Conservation (phyloP, 2,888 invertebrate genomes). For the Platycheirus albimanus region DNA sequence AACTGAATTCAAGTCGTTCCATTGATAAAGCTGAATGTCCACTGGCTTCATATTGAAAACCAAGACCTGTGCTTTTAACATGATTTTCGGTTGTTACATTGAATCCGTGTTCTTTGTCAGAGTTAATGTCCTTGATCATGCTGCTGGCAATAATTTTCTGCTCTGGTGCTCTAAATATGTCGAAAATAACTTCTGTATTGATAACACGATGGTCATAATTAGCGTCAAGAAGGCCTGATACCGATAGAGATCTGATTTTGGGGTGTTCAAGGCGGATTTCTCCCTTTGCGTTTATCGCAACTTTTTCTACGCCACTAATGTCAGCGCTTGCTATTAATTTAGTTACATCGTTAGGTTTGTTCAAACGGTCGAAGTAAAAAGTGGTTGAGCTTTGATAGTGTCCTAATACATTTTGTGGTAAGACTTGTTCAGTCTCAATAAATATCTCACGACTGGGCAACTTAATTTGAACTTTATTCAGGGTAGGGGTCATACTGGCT, state of each 20-base stretch:
- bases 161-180: conserved; percentile 85
- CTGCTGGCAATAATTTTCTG: conserved; percentile 83
- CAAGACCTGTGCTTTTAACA: conserved; percentile 83
- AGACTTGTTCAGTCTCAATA: conserved; percentile 84
- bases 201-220: conserved; percentile 79
- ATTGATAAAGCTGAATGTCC: conserved; percentile 78
- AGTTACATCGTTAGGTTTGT: conserved; percentile 88
- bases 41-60: conserved; percentile 77
- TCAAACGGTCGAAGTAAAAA: conserved; percentile 88
- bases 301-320: conserved; percentile 83
- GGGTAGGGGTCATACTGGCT: conserved; percentile 86
- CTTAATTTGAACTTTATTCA: conserved; percentile 86
- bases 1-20: conserved; percentile 78
- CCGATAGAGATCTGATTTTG: conserved; percentile 83
- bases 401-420: conserved; percentile 84
- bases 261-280: conserved; percentile 88
- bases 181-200: conserved; percentile 83
- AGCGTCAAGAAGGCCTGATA: conserved; percentile 83
- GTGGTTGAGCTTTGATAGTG: conserved; percentile 86
- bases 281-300: conserved; percentile 83
- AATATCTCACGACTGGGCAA: conserved; percentile 88
- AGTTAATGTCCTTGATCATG: conserved; percentile 53
- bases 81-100: conserved; percentile 82
- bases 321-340: conserved; percentile 85
- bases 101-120: conserved; percentile 78